Evolutionary conservation across 2,888 invertebrate genomes (phyloP).

Genomic region (Rhogogaster chlorosoma): DNA sequence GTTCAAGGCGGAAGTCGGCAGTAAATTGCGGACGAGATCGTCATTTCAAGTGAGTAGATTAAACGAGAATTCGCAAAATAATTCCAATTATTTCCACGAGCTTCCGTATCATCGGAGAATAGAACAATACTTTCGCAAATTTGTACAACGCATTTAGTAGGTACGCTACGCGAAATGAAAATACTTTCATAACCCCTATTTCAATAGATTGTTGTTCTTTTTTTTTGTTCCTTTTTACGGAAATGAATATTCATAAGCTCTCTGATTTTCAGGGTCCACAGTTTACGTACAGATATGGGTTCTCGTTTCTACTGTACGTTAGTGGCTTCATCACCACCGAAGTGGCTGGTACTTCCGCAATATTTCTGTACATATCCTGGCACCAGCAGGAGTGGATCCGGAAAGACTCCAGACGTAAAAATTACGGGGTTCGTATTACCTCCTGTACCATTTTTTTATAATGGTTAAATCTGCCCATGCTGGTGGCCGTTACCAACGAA

Average conservation of each 20-base stretch:
- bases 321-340: constrained; percentile 92
- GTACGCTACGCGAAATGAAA: neutral
- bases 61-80: neutral
- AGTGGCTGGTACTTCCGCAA: constrained; percentile 91
- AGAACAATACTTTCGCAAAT: neutral
- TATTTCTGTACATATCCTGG: constrained; percentile 92
- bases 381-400: constrained; percentile 84
- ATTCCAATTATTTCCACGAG: neutral
- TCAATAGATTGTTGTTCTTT: constrained; percentile 40
- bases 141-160: neutral
- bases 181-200: neutral
- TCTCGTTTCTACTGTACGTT: constrained; percentile 92
- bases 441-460: neutral
- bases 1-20: constrained; percentile 94
- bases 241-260: constrained; percentile 23
- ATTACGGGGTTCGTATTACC: constrained; percentile 66
- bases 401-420: constrained; percentile 78
- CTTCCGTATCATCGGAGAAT: neutral
- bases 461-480: neutral
- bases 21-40: constrained; percentile 90
- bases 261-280: constrained; percentile 82
- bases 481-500: neutral
- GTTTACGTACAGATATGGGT: constrained; percentile 93
- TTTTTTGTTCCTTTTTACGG: constrained; percentile 20
- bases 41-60: constrained; percentile 79